Evolutionary conservation across 2,113 vertebrate species (phyloP).

Genomic region (Crotalus horridus): DNA sequence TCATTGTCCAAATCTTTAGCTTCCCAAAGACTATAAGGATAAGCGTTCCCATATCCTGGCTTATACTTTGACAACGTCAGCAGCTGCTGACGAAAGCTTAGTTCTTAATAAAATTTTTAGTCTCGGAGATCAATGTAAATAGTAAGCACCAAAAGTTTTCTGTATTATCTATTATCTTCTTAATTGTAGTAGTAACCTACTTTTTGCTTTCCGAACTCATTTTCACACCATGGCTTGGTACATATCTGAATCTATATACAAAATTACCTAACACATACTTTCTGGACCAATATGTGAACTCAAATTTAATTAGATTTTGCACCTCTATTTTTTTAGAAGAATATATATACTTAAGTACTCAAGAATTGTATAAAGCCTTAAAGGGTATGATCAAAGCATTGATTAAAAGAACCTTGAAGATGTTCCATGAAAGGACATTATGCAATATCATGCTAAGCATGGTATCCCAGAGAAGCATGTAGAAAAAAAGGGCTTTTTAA

Average conservation of each 20-base stretch:
- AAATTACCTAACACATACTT: background rate
- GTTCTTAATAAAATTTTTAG: too few relatives aligned
- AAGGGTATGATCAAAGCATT: background rate
- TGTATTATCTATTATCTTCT: background rate
- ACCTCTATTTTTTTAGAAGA: background rate
- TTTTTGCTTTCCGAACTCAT: background rate
- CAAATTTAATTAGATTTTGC: background rate
- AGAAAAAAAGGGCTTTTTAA: too few relatives aligned
- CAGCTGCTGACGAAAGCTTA: too few relatives aligned
- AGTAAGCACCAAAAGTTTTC: background rate
- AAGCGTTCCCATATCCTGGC: too few relatives aligned
- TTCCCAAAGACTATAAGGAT: too few relatives aligned
- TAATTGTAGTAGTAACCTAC: background rate
- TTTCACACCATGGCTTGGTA: background rate
- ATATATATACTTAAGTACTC: background rate
- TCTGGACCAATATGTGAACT: background rate
- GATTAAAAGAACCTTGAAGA: background rate
- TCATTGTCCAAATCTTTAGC: too few relatives aligned
- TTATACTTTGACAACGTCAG: too few relatives aligned
- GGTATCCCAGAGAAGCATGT: too few relatives aligned
- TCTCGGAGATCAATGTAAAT: background rate
- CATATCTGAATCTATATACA: background rate
- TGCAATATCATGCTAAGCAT: too few relatives aligned
- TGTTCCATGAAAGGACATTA: background rate
- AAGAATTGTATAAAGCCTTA: too few relatives aligned